phyloP scores from a whole-genome alignment of 2,797 vertebrate genomes.

The Somateria mollissima region DNA sequence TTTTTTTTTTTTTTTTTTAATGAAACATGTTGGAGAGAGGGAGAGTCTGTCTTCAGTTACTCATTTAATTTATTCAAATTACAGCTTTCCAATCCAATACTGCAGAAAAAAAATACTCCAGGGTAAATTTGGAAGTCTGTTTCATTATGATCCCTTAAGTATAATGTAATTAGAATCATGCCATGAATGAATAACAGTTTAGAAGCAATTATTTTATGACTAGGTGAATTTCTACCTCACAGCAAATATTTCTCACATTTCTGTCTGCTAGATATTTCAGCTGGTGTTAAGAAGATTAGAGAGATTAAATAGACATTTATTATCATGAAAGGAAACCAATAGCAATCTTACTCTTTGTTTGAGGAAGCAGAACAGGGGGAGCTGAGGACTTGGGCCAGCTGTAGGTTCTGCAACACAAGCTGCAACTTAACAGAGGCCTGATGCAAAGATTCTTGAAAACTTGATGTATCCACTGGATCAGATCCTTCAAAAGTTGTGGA shows the following conservation, averaged over 20 bases:
- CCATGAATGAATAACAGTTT: constrained; percentile 54
- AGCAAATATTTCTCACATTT: constrained; percentile 19
- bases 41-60: constrained; percentile 47
- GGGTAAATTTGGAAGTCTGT: constrained; percentile 55
- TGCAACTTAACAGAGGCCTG: rapidly evolving
- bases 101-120: constrained; percentile 43
- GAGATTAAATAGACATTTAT: neutral
- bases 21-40: neutral
- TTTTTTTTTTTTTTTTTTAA: neutral
- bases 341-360: neutral
- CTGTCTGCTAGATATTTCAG: neutral
- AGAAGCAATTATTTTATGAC: constrained; percentile 59
- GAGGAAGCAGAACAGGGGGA: neutral
- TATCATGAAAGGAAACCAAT: neutral
- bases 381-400: rapidly evolving
- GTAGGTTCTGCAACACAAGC: neutral
- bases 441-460: neutral
- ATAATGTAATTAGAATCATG: constrained; percentile 52
- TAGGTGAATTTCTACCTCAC: constrained; percentile 42
- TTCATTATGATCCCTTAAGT: constrained; percentile 51
- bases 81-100: constrained; percentile 41
- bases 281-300: neutral
- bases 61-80: constrained; percentile 67
- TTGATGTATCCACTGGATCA: neutral
- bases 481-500: neutral